Evolutionary conservation across 2,113 vertebrate genomes (phyloP).

Genomic region (Pipa parva): DNA sequence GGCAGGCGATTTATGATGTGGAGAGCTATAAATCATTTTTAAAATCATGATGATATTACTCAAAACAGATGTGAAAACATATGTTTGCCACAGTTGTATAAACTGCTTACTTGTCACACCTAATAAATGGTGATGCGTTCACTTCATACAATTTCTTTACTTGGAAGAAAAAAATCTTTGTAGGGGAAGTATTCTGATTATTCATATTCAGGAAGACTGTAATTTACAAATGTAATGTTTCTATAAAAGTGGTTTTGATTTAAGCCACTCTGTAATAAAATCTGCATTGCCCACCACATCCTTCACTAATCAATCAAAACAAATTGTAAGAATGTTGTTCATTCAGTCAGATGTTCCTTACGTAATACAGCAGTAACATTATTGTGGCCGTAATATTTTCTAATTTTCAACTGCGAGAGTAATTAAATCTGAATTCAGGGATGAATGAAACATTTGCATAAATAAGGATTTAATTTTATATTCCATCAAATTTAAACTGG

Average conservation of each 20-base stretch:
- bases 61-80: slow-evolving; percentile 73
- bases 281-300: not conserved
- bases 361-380: not conserved
- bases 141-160: slow-evolving; percentile 55
- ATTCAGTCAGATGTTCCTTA: not conserved
- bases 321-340: not conserved
- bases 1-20: slow-evolving; percentile 59
- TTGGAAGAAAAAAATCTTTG: slow-evolving; percentile 58
- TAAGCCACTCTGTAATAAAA: slow-evolving; percentile 6
- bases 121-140: slow-evolving; percentile 62
- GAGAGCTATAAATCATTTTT: slow-evolving; percentile 67
- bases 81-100: slow-evolving; percentile 61
- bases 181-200: slow-evolving; percentile 5
- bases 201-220: slow-evolving; percentile 1
- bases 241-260: not conserved
- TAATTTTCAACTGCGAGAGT: no score
- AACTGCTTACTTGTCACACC: slow-evolving; percentile 63
- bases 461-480: no score
- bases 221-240: slow-evolving; percentile 5
- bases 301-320: not conserved
- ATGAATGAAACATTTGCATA: no score
- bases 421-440: no score
- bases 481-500: no score
- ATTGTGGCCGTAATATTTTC: not conserved
- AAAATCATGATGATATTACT: slow-evolving; percentile 70